A percentile compares a stretch with the other conserved stretches of the same genome.
These are phyloP conservation scores for Myoxocephalus aenaeus DNA, from an alignment of 2,797 vertebrate genomes.

Conservation along the genomic window DNA sequence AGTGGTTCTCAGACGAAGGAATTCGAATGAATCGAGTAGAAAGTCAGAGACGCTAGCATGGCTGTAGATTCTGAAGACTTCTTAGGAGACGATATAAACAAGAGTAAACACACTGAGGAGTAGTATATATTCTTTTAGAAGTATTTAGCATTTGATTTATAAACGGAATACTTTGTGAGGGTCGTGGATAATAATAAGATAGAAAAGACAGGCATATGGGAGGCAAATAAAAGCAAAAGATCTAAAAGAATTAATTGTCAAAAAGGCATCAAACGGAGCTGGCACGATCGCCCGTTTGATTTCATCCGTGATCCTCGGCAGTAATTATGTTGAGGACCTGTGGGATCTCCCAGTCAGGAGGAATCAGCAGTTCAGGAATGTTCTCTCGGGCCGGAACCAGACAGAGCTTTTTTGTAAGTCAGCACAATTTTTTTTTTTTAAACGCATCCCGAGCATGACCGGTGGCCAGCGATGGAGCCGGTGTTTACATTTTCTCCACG, in stretches of 20 bases:
- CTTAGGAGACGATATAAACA: not conserved
- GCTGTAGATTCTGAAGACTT: not conserved
- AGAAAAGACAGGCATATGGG: not conserved
- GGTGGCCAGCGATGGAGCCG: not conserved
- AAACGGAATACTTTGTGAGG: not conserved
- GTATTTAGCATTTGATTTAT: not conserved
- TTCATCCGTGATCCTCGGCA: constrained; percentile 24
- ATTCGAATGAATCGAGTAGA: not conserved
- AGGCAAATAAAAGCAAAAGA: not conserved
- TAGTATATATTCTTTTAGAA: not conserved
- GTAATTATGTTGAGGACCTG: constrained; percentile 21
- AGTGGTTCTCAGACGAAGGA: not conserved
- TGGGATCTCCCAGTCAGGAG: constrained; percentile 33
- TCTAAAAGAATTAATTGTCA: too few species aligned
- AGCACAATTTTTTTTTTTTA: constrained; percentile 44
- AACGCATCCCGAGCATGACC: constrained; percentile 21
- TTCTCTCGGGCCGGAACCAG: constrained; percentile 7
- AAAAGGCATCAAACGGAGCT: not conserved
- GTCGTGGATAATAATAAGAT: not conserved
- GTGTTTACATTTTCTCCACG: not conserved
- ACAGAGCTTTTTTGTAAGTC: constrained; percentile 41
- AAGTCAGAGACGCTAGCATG: not conserved
- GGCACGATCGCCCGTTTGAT: not conserved
- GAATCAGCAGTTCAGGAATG: constrained; percentile 54
- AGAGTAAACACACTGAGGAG: not conserved